Evolutionary conservation across 92 coral and sea anemone species (phyloP).

Genomic region (Porites rus): DNA sequence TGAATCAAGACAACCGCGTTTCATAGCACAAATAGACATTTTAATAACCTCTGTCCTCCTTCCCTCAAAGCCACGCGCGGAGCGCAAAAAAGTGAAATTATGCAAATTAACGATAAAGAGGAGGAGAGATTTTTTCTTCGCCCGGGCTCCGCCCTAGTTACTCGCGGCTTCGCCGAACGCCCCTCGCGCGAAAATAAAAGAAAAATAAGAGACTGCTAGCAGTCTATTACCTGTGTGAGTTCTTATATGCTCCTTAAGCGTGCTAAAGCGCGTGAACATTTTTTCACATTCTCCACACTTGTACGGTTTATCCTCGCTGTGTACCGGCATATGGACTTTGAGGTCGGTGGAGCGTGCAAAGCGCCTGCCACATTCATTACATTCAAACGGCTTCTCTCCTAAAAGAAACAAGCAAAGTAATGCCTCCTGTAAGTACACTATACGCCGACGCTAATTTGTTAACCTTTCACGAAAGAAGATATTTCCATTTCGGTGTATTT

Average conservation of each 20-base stretch:
- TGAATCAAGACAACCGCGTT: too few relatives aligned
- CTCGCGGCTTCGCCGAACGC: too few relatives aligned
- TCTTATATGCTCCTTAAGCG: slow-evolving; percentile 98
- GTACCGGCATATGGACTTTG: slow-evolving; percentile 98
- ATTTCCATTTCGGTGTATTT: too few relatives aligned
- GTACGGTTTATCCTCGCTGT: slow-evolving; percentile 99
- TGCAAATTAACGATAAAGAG: too few relatives aligned
- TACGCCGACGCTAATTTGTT: too few relatives aligned
- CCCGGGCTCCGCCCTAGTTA: too few relatives aligned
- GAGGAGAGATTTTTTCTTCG: too few relatives aligned
- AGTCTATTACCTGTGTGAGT: slow-evolving; percentile 89
- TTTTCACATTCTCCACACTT: slow-evolving; percentile 99
- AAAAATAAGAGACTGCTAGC: background rate
- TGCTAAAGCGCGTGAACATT: slow-evolving; percentile 99
- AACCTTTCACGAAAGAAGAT: background rate
- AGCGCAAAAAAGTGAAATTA: too few relatives aligned
- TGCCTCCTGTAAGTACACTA: background rate
- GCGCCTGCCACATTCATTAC: slow-evolving; percentile 95
- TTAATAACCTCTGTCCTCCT: too few relatives aligned
- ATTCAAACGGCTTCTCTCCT: slow-evolving; percentile 98
- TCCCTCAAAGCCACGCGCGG: too few relatives aligned
- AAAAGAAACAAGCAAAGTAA: slow-evolving; percentile 1
- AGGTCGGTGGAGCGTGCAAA: slow-evolving; percentile 99
- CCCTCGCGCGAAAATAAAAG: background rate
- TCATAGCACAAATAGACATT: too few relatives aligned